Conservation (phyloP, 2,888 invertebrate genomes). For the Volucella inflata region DNA sequence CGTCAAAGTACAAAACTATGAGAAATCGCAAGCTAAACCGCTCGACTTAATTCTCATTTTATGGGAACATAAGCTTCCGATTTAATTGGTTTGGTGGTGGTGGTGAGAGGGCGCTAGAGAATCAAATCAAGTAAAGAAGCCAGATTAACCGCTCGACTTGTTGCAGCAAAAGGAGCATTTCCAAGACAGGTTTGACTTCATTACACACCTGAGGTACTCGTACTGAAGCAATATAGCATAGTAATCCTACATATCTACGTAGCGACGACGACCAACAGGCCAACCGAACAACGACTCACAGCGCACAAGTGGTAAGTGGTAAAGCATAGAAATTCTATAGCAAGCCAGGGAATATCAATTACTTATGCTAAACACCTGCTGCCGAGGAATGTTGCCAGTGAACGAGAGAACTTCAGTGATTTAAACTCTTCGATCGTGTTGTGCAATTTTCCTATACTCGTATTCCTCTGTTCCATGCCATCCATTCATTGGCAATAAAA, state of each 20-base stretch:
- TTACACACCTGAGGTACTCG: slow-evolving; percentile 71
- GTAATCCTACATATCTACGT: background rate
- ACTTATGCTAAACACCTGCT: slow-evolving; percentile 84
- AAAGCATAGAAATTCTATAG: slow-evolving; percentile 70
- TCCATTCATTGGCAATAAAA: slow-evolving; percentile 32
- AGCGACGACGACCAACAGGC: slow-evolving; percentile 34
- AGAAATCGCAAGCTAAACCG: slow-evolving; percentile 53
- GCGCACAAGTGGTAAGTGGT: slow-evolving; percentile 63
- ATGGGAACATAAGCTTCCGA: slow-evolving; percentile 75
- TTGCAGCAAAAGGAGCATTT: slow-evolving; percentile 75
- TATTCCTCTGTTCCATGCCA: slow-evolving; percentile 54
- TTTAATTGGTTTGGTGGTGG: slow-evolving; percentile 67
- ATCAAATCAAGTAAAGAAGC: slow-evolving; percentile 57
- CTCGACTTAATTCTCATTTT: slow-evolving; percentile 70
- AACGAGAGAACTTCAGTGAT: slow-evolving; percentile 62
- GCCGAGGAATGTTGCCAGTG: slow-evolving; percentile 81
- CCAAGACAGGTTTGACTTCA: slow-evolving; percentile 70
- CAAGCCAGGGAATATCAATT: slow-evolving; percentile 82
- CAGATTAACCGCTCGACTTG: slow-evolving; percentile 74
- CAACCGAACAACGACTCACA: slow-evolving; percentile 45
- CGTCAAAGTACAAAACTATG: slow-evolving; percentile 58
- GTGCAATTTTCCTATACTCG: slow-evolving; percentile 60
- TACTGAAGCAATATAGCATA: slow-evolving; percentile 39
- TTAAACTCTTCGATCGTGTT: slow-evolving; percentile 68
- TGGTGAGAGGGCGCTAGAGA: slow-evolving; percentile 66